A percentile compares a stretch with the other conserved stretches of the same genome.
Evolutionary conservation across 2,797 vertebrate species (phyloP).

Genomic region (Galaxias olidus): DNA sequence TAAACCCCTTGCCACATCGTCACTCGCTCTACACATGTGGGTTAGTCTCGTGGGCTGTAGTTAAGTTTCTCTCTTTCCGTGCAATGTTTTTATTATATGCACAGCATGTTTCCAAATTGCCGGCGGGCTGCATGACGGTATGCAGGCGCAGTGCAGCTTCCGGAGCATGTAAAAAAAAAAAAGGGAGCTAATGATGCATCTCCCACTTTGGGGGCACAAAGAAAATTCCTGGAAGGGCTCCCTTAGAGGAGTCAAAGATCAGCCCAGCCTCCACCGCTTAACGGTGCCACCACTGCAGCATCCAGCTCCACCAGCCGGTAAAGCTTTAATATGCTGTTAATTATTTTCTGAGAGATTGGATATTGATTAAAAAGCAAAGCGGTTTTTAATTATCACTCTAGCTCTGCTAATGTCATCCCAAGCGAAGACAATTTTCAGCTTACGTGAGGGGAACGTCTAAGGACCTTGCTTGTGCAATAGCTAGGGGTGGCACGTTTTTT

Average conservation of each 20-base stretch:
- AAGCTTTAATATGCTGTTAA: slow-evolving; percentile 79
- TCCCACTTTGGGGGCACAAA: slow-evolving; percentile 31
- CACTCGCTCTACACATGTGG: no score
- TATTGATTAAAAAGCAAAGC: slow-evolving; percentile 80
- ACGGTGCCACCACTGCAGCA: slow-evolving; percentile 66
- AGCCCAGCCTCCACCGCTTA: slow-evolving; percentile 67
- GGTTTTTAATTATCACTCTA: slow-evolving; percentile 74
- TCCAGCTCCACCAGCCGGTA: slow-evolving; percentile 70
- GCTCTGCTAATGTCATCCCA: slow-evolving; percentile 56
- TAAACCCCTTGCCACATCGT: no score
- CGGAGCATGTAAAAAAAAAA: slow-evolving; percentile 55
- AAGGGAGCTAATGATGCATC: slow-evolving; percentile 14
- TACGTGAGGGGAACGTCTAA: slow-evolving; percentile 58
- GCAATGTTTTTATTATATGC: no score
- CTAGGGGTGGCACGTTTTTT: no score
- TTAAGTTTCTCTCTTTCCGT: no score
- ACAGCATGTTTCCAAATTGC: no score
- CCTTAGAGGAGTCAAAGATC: slow-evolving; percentile 72
- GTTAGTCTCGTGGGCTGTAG: no score
- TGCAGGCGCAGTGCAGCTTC: slow-evolving; percentile 49
- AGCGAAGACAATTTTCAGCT: slow-evolving; percentile 60
- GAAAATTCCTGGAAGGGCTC: slow-evolving; percentile 60
- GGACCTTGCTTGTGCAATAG: slow-evolving; percentile 23
- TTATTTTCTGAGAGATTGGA: slow-evolving; percentile 79
- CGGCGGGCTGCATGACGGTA: neutral